Conservation (phyloP, 2,113 vertebrate species). For the Calonectris borealis region DNA sequence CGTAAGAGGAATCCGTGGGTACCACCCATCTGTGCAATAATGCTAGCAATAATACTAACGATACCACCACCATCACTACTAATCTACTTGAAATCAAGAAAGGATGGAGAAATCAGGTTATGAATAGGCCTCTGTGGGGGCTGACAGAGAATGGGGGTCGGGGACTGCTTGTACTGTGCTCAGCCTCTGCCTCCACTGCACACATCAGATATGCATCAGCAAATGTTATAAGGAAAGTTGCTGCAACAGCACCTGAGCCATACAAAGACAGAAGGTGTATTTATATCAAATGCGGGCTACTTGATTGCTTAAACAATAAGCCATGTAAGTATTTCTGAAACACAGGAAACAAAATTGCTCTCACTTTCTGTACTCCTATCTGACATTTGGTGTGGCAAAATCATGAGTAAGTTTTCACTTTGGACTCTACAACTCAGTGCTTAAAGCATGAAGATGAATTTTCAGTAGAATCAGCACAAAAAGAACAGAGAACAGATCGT, state of each 20-base stretch:
- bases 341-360: not conserved
- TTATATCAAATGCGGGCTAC: not conserved
- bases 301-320: not conserved
- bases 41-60: not conserved
- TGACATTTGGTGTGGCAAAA: not conserved
- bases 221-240: not conserved
- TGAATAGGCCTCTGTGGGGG: not conserved
- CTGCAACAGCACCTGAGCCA: not conserved
- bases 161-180: not conserved
- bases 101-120: not conserved
- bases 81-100: conserved; percentile 1
- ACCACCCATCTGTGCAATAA: not conserved
- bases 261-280: not conserved
- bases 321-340: not conserved
- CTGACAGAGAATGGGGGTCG: not conserved
- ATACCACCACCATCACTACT: not conserved
- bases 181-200: not conserved
- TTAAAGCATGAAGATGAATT: not conserved
- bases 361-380: not conserved
- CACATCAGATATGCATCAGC: not conserved
- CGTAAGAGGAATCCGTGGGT: not conserved
- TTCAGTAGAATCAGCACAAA: not conserved
- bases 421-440: not conserved
- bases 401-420: not conserved
- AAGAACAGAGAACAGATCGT: not conserved